These are phyloP conservation scores for Labia minor DNA, from an alignment of 2,888 invertebrate genomes.

Conservation along the genomic window DNA sequence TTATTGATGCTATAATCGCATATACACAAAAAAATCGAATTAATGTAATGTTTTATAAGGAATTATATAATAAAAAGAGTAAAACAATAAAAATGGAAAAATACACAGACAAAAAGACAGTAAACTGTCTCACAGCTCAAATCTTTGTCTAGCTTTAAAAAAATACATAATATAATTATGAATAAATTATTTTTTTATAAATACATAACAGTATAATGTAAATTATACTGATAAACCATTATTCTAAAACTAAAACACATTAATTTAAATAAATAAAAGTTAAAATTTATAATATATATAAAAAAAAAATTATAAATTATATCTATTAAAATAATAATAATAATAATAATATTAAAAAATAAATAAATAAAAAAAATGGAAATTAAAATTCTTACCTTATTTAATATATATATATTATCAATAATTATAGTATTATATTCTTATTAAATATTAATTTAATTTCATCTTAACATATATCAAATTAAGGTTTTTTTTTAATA, in stretches of 20 bases:
- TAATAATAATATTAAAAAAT: not conserved
- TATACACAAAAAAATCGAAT: not conserved
- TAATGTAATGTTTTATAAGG: not conserved
- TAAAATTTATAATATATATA: too few species aligned
- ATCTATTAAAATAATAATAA: not conserved
- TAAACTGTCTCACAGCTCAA: not conserved
- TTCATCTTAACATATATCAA: slow-evolving; percentile 13
- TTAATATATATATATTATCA: not conserved
- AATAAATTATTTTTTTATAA: not conserved
- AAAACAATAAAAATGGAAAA: not conserved
- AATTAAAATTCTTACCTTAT: not conserved
- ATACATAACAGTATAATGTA: not conserved
- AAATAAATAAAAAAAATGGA: not conserved
- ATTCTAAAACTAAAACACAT: too few species aligned
- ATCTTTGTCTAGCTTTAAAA: not conserved
- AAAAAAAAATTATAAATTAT: too few species aligned
- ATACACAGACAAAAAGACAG: not conserved
- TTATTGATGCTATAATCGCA: slow-evolving; percentile 13
- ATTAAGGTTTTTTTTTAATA: not conserved
- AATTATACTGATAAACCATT: not conserved
- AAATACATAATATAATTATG: not conserved
- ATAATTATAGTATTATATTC: not conserved
- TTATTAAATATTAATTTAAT: not conserved
- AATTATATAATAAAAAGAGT: not conserved
- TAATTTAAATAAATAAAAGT: too few species aligned